Base-by-base conservation (phyloP, 2,113 vertebrate species). In the Baryphthengus martii region DNA sequence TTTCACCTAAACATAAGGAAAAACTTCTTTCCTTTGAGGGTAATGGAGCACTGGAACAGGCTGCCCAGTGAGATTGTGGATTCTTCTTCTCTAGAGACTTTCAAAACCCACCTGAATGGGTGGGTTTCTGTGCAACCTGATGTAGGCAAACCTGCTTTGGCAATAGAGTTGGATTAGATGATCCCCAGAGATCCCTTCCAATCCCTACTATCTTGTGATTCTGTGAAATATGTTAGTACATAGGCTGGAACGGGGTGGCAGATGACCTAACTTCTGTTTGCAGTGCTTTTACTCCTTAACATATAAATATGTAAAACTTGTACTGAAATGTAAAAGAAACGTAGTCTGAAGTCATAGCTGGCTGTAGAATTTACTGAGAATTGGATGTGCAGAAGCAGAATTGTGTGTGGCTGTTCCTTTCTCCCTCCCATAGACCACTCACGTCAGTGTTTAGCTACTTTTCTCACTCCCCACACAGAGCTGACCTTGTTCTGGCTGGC, bases 401-500 rank as follows among this genome's bases (percentile, higher is more conserved):
- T 16, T 70, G 25, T 85, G 28, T 82, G 53, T 87, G 58, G 11
- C 77, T 84, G 33, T 71, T 88, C n/a, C 14, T 13, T 94, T 87
- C 80, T 81, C 18, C 56, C 21, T 91, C 65, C n/a, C 25, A 35
- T 4, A 68, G 56, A 84, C 65, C 35, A 23, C 68, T 95, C 83
- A 63, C 13, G 6, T 90, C 88, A 77, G 59, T 35, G 52, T 88
- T 86, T 14, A 84, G 11, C 89, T 67, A 39, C 84, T 91, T 89
- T 56, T 33, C 81, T 95, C 9, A 10, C 87, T 91, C 17, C 61
- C 74, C 52, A 61, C 37, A 29, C 84, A 79, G 89, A 82, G 74
- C 37, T 96, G 95, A 95, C 91, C 96, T 96, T 96, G 94, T 94
- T 95, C 95, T 96, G 77, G 11, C 66, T 95, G 66, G 89, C 94